Evolutionary conservation across 2,113 vertebrate species (phyloP).

Genomic region (Copsychus sechellarum): DNA sequence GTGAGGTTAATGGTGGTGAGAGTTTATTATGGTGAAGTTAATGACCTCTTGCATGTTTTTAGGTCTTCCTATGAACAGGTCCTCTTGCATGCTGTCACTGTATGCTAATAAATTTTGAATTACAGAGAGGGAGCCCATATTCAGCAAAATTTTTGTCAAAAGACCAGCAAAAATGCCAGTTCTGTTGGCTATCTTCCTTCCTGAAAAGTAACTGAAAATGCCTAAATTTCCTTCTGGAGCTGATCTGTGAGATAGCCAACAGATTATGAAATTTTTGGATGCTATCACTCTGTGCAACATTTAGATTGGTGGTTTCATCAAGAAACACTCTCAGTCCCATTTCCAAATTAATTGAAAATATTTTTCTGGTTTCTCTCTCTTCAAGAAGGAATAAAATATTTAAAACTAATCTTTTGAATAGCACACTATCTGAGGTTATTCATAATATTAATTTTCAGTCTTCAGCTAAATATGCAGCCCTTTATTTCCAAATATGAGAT

Average conservation of each 20-base stretch:
- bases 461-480: background rate
- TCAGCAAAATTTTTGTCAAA: background rate
- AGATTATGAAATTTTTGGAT: background rate
- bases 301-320: background rate
- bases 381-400: background rate
- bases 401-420: background rate
- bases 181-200: background rate
- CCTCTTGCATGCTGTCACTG: background rate
- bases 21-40: background rate
- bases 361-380: background rate
- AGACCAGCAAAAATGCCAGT: background rate
- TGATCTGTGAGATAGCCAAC: background rate
- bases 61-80: background rate
- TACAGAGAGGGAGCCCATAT: background rate
- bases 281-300: background rate
- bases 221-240: background rate
- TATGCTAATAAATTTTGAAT: background rate
- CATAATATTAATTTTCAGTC: background rate
- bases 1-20: background rate
- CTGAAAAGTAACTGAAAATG: background rate
- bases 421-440: background rate
- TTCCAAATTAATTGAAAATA: background rate
- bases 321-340: background rate
- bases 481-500: background rate
- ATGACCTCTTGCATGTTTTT: background rate